Base-by-base conservation (phyloP, 2,113 vertebrate species). In the Panthera leo region DNA sequence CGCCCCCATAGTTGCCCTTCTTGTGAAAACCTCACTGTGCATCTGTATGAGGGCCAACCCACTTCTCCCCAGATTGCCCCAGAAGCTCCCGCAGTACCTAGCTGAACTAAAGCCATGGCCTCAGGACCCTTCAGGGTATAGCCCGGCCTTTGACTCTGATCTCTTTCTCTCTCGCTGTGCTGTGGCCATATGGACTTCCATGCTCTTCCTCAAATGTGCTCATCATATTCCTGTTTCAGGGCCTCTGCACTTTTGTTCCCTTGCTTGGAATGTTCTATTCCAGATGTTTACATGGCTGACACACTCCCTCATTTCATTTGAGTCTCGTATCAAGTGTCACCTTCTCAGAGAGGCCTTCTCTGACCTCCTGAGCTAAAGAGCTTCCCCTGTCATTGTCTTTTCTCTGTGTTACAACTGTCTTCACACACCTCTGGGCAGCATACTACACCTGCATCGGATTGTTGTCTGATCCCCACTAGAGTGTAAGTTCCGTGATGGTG, bases 51-150 rank as follows among this genome's bases (percentile, higher is more conserved):
- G 9, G 42, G 9, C 63, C 39, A 31, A 19, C 31, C 34, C 6
- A 12, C 73, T 92, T 29, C 34, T 7, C 19, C 23, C 45, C 13
- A 4, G 4, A 34, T 53, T 27, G 23, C 12, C 4, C 29, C 16
- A 9, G 29, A 34, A n/a, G 5, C 10, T 21, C 53, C 73, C 9
- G 2, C 14, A 4, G 6, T 29, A 7, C 4, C 25, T 6, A 29
- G 61, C 5, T n/a, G 21, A 68, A 67, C 9, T 42, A 29, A 45
- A 90, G 53, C 51, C 18, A 5, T 25, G 92, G 42, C 34, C 36
- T 36, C 29, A 31, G 23, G 12, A 12, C 51, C 23, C 13, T n/a
- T 15, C 2, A 27, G 39, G 7, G 7, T 45, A 29, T 11, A n/a
- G 36, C 5, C 34, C 5, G 11, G 19, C 18, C 67, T 82, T 31